These are phyloP conservation scores for Caerostris darwini DNA, from an alignment of 1,140 invertebrate species.

Conservation along the genomic window DNA sequence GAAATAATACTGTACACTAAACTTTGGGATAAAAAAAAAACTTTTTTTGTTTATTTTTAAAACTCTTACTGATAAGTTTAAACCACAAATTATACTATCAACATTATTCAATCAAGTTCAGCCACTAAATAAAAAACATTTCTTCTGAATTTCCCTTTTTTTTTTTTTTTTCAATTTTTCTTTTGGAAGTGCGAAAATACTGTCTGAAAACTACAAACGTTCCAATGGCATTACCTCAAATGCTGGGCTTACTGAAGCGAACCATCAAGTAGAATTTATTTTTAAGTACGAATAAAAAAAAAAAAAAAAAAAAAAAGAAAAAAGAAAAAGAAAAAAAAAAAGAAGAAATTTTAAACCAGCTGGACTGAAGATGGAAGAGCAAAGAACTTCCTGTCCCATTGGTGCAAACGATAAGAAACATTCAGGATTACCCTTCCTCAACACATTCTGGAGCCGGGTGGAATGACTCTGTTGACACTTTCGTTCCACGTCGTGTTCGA, in stretches of 20 bases:
- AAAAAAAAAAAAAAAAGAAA: not conserved
- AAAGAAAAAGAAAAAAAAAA: not conserved
- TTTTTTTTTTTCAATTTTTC: no score
- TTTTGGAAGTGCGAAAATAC: no score
- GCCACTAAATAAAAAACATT: no score
- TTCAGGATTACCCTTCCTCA: not conserved
- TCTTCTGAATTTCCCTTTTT: no score
- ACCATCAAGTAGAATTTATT: not conserved
- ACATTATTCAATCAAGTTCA: no score
- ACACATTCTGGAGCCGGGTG: not conserved
- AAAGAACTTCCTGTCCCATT: not conserved
- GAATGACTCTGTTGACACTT: slow-evolving; percentile 22
- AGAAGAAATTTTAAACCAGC: not conserved
- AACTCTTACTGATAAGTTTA: no score
- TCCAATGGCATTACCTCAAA: not conserved
- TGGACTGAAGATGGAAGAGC: not conserved
- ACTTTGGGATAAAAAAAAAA: no score
- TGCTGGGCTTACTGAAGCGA: not conserved
- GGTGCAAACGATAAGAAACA: not conserved
- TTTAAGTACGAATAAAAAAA: not conserved
- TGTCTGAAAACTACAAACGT: not conserved
- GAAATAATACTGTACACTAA: no score
- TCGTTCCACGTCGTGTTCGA: not conserved
- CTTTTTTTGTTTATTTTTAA: no score
- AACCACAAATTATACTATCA: no score